Conservation (phyloP, 1,140 invertebrate species). For the Temnothorax nylanderi region DNA sequence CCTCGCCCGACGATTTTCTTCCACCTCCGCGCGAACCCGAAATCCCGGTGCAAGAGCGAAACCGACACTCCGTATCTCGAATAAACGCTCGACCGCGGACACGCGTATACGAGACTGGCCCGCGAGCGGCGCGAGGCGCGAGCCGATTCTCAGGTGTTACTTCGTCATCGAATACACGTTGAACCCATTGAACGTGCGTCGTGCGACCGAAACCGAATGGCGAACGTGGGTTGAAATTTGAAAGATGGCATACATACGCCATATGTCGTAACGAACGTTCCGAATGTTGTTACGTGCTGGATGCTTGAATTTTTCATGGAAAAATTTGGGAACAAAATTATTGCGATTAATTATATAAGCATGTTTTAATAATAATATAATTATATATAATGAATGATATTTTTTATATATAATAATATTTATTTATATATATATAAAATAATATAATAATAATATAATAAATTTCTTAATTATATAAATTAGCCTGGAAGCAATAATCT, state of each 20-base stretch:
- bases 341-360: too few species aligned
- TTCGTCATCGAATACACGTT: background rate
- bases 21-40: background rate
- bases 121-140: too few species aligned
- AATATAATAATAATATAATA: too few species aligned
- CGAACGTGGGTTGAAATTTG: background rate
- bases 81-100: background rate
- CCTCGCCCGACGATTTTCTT: too few species aligned
- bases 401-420: too few species aligned
- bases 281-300: too few species aligned
- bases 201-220: too few species aligned
- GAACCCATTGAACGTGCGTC: background rate
- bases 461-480: background rate
- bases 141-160: background rate
- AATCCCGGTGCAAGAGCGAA: background rate
- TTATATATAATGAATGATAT: too few species aligned
- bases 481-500: background rate
- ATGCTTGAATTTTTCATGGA: too few species aligned
- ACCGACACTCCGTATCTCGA: too few species aligned
- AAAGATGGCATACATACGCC: background rate
- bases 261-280: background rate
- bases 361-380: too few species aligned
- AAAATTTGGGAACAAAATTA: too few species aligned
- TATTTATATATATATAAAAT: background rate
- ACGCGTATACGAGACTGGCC: background rate